Evolutionary conservation across 2,113 vertebrate genomes (phyloP), one percentile per base, ranked within the genome.

Genomic region (Crotalus viridis): DNA sequence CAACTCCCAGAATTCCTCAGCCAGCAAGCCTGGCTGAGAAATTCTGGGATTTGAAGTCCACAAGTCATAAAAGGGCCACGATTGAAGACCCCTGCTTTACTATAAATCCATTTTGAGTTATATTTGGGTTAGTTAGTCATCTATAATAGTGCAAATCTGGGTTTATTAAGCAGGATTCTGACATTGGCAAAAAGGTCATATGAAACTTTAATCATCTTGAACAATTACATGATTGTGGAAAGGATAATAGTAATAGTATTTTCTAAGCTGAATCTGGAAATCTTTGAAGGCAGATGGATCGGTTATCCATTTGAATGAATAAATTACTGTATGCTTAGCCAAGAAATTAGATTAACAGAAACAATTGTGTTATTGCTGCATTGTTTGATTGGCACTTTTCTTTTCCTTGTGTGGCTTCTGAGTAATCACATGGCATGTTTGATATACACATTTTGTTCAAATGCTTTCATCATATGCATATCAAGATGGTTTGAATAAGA

Each of bases 141-240:
- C 15, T 81, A 9, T 12, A 54, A 33, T 89, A 56, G 2, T 87
- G 10, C 43, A 52, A 10, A 4, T 22, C 10, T 93, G 54, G 12
- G 12, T 52, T 55, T 8, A 6, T 15, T 89, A 88, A 88, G 43
- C 7, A 87, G 43, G 26, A 33, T 52, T 33, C 46, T 88, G 13
- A 89, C 87, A 81, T 17, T 57, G 48, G 74, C 59, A 55, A 90
- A 33, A 7, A 2, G 33, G 10, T 22, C 86, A 55, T 87, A 19
- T 54, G 64, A 94, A 94, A 52, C 87, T 89, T 95, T 92, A 96
- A 91, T 93, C 90, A 87, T 1, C n/a, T 94, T 93, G 93, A 91
- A 28, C 94, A 69, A 91, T 93, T 43, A 43, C 28, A 26, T 54
- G 28, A 39, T 39, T 74, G 19, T 54, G 48, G 10, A 28, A 7